Conservation (phyloP, 2,797 vertebrate genomes). For the Alectoris magna region DNA sequence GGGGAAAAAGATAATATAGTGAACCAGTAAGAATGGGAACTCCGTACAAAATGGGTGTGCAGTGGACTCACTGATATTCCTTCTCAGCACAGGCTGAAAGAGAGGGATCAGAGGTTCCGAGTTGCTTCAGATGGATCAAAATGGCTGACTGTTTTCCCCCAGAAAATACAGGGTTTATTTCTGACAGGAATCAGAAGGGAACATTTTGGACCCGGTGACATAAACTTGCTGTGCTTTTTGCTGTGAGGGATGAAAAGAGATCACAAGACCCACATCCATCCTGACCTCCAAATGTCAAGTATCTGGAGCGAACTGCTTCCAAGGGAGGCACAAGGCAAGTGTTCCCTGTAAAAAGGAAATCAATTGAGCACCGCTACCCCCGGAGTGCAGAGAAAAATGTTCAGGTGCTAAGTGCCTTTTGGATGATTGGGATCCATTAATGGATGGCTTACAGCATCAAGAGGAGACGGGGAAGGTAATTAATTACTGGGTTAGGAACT, state of each 20-base stretch:
- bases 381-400: background rate
- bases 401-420: conserved; percentile 22
- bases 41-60: background rate
- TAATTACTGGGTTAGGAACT: conserved; percentile 54
- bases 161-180: background rate
- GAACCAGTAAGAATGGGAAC: background rate
- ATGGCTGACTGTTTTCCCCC: background rate
- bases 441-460: background rate
- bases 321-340: background rate
- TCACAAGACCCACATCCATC: background rate
- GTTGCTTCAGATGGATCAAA: background rate
- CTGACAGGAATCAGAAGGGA: conserved; percentile 20
- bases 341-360: conserved; percentile 19
- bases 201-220: background rate
- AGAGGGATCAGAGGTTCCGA: conserved; percentile 31
- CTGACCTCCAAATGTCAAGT: conserved; percentile 44
- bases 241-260: background rate
- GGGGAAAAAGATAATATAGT: background rate
- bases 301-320: conserved; percentile 42
- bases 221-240: conserved; percentile 5
- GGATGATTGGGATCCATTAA: conserved; percentile 27
- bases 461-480: conserved; percentile 14
- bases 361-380: background rate
- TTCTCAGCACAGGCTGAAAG: background rate
- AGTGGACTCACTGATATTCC: background rate